A percentile compares a stretch with the other conserved stretches of the same genome.
These are phyloP conservation scores for Aurelia aurita complex sp. Pacific DNA, from an alignment of 30 jellyfish, hydroid and myxozoan species.

Conservation along the genomic window DNA sequence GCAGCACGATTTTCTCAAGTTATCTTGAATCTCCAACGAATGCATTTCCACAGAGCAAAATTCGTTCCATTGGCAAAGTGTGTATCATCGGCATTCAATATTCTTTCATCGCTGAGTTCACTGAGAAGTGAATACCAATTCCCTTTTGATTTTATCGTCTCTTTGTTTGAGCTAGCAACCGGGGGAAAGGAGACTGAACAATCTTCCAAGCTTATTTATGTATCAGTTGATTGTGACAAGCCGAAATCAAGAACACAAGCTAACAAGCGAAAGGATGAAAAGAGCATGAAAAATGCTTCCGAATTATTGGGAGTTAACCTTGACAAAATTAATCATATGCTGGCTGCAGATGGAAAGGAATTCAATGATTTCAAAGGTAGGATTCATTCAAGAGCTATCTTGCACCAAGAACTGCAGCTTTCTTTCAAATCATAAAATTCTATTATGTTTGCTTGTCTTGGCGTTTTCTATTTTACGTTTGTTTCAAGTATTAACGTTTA, in stretches of 20 bases:
- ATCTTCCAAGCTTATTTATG: constrained; percentile 1
- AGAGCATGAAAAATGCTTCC: constrained; percentile 17
- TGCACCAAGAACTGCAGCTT: too few relatives aligned
- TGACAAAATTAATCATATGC: constrained; percentile 20
- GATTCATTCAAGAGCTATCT: too few relatives aligned
- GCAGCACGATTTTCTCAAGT: constrained; percentile 46
- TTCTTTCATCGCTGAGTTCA: constrained; percentile 26
- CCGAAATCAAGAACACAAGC: background rate
- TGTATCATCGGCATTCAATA: constrained; percentile 37
- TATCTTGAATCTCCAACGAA: constrained; percentile 23
- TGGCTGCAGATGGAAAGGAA: constrained; percentile 38
- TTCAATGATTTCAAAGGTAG: constrained; percentile 31
- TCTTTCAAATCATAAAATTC: too few relatives aligned
- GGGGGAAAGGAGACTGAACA: constrained; percentile 1
- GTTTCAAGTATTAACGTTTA: too few relatives aligned
- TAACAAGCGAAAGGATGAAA: constrained; percentile 8
- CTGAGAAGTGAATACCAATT: constrained; percentile 57
- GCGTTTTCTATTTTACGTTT: too few relatives aligned
- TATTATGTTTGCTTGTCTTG: too few relatives aligned
- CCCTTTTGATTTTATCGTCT: constrained; percentile 24
- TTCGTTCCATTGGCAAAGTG: constrained; percentile 44
- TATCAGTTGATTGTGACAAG: background rate
- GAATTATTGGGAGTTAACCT: constrained; percentile 60
- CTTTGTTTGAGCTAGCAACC: constrained; percentile 49
- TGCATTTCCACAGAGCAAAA: constrained; percentile 31